Conservation (phyloP, 2,113 vertebrate species). For the Oncorhynchus keta region DNA sequence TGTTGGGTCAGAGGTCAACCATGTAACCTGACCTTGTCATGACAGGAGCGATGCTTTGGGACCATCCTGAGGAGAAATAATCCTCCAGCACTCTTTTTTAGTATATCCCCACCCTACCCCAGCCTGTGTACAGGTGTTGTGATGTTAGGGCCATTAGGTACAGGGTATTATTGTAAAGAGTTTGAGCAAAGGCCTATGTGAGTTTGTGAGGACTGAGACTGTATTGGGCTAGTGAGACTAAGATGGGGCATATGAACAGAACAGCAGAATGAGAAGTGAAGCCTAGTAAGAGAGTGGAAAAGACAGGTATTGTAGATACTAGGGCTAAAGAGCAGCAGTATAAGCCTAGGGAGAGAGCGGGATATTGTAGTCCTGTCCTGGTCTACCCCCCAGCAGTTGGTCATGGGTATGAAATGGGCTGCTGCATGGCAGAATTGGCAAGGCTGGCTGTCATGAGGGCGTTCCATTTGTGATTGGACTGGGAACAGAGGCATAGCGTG, state of each 20-base stretch:
- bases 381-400: conserved; percentile 5
- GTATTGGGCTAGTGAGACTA: background rate
- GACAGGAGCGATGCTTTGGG: conserved; percentile 24
- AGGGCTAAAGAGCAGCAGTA: background rate
- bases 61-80: conserved; percentile 18
- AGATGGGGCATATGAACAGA: conserved; percentile 17
- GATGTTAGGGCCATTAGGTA: conserved; percentile 54
- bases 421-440: conserved; percentile 41
- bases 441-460: conserved; percentile 43
- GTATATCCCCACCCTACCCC: conserved; percentile 38
- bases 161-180: conserved; percentile 50
- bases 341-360: conserved; percentile 5
- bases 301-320: too few relatives aligned
- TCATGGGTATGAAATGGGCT: conserved; percentile 21
- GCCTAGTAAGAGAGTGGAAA: too few relatives aligned
- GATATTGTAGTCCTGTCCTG: conserved; percentile 12
- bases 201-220: conserved; percentile 25
- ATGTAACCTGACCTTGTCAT: conserved; percentile 53
- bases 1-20: conserved; percentile 48
- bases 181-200: conserved; percentile 53
- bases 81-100: conserved; percentile 34
- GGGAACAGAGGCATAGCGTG: conserved; percentile 10
- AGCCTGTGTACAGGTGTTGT: conserved; percentile 31
- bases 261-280: too few relatives aligned
- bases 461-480: conserved; percentile 24